Percentiles rank a stretch among this genome's conserved stretches.
Evolutionary conservation across 1,140 invertebrate species (phyloP).

Genomic region (Orius laevigatus): DNA sequence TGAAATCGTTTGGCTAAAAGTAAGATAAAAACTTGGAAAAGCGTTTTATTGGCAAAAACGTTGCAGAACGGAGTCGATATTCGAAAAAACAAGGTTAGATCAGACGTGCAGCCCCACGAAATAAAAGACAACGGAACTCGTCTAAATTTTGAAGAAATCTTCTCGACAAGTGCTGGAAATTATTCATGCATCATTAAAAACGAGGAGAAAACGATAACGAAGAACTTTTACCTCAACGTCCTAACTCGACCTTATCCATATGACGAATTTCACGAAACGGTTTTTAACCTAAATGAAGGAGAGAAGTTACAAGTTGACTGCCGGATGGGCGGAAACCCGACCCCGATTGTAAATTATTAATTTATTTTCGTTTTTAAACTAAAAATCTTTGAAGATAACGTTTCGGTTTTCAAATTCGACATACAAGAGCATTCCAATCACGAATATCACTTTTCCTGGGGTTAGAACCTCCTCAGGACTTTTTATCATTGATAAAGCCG

Average conservation of each 20-base stretch:
- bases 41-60: not conserved
- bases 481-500: not conserved
- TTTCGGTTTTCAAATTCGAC: too few species aligned
- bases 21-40: conserved; percentile 5
- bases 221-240: conserved; percentile 4
- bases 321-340: not conserved
- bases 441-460: too few species aligned
- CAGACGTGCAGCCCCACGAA: conserved; percentile 4
- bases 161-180: conserved; percentile 1
- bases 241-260: conserved; percentile 1
- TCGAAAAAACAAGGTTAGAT: conserved; percentile 1
- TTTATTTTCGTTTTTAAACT: too few species aligned
- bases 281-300: conserved; percentile 6
- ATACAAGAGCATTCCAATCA: too few species aligned
- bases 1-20: conserved; percentile 20
- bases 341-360: conserved; percentile 7
- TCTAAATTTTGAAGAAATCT: conserved; percentile 5
- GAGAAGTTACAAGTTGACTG: conserved; percentile 6
- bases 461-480: too few species aligned
- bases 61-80: not conserved
- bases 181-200: conserved; percentile 5
- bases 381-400: too few species aligned
- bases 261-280: conserved; percentile 1
- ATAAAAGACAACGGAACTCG: not conserved
- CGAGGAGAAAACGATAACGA: not conserved